A percentile compares a stretch with the other conserved stretches of the same genome.
Evolutionary conservation across 2,797 vertebrate species (phyloP).

Genomic region (Numenius phaeopus): DNA sequence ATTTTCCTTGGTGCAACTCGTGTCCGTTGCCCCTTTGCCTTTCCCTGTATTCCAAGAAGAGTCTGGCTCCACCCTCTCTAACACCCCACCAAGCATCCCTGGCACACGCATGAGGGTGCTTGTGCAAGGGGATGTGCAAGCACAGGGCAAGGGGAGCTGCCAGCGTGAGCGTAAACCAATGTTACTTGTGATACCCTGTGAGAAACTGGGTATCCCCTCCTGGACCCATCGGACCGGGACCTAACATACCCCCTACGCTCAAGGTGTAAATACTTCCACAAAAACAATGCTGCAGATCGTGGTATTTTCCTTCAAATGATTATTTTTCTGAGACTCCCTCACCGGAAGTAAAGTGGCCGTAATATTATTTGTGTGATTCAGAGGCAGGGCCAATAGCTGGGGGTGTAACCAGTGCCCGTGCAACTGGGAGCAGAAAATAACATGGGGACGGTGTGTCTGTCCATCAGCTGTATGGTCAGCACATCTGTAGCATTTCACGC

Average conservation of each 20-base stretch:
- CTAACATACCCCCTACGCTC: neutral
- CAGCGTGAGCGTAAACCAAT: neutral
- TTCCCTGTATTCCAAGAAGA: neutral
- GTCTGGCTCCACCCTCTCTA: neutral
- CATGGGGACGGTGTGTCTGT: no score
- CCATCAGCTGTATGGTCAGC: neutral
- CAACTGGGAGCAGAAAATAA: neutral
- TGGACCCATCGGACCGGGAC: no score
- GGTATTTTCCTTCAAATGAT: neutral
- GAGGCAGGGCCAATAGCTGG: neutral
- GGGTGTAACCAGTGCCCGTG: neutral
- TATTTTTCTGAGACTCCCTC: neutral
- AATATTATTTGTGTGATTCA: neutral
- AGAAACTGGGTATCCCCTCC: no score
- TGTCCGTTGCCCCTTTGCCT: neutral
- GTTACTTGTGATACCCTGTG: neutral
- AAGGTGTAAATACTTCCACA: neutral
- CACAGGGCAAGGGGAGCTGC: neutral
- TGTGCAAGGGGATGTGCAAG: neutral
- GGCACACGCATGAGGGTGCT: fast-evolving
- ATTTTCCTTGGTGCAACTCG: neutral
- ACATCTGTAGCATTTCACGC: neutral
- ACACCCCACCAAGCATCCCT: neutral
- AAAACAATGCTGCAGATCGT: neutral
- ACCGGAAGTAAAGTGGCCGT: neutral